Conservation (phyloP, 2,797 vertebrate genomes). For the Trachops cirrhosus region DNA sequence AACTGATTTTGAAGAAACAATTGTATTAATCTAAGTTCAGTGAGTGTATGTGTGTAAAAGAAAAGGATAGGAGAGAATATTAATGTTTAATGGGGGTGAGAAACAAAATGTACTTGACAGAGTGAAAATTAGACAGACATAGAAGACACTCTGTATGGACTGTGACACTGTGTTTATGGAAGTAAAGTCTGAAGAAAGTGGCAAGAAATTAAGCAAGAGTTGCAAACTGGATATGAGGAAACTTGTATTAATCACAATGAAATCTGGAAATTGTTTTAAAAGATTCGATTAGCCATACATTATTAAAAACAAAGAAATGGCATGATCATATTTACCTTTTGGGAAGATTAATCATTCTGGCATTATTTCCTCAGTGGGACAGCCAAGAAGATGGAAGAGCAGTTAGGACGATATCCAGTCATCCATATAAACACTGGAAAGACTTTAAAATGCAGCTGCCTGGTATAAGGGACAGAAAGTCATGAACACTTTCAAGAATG, state of each 20-base stretch:
- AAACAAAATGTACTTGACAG: not conserved
- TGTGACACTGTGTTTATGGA: not conserved
- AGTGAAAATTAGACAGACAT: not conserved
- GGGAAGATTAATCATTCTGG: not conserved
- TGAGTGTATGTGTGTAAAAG: not conserved
- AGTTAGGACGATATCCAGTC: not conserved
- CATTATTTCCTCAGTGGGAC: not conserved
- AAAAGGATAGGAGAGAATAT: not conserved
- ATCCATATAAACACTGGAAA: not conserved
- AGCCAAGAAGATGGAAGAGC: not conserved
- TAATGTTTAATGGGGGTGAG: not conserved
- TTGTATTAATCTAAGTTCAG: not conserved
- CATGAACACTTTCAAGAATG: not conserved
- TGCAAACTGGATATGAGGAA: not conserved
- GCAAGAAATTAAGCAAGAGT: not conserved
- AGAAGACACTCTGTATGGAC: fast-evolving
- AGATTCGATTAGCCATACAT: not conserved
- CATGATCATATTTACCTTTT: not conserved
- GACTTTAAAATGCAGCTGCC: not conserved
- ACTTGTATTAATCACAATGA: not conserved
- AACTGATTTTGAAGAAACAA: not conserved
- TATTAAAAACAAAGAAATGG: not conserved
- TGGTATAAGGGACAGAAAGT: not conserved
- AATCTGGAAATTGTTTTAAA: not conserved
- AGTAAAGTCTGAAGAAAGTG: not conserved